Base-by-base conservation (phyloP, 2,797 vertebrate genomes). In the Diglossa cyanea region DNA sequence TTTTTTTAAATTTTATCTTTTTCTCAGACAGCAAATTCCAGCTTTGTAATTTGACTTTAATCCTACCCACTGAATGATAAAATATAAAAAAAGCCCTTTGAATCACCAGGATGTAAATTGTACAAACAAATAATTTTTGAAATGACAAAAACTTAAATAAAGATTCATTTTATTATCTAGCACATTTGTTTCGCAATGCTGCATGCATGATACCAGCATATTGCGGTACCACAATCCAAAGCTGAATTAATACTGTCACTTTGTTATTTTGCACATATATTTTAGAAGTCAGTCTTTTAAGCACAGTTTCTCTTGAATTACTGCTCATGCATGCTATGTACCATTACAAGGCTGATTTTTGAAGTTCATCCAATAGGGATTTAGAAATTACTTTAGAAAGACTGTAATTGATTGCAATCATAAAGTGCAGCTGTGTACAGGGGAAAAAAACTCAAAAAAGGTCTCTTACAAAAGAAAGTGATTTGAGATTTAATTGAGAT, bases 321-420 rank as follows among this genome's bases (percentile, higher is more conserved):
- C 37, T 92, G 19, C 25, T 63, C 7, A 37, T 62, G 76, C 44
- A 54, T 0, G 30, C 13, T 51, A 14, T 39, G 35, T 62, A 40
- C n/a, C 5, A 16, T 53, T 73, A 42, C 15, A 81, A 88, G 13
- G 18, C 15, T 90, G n/a, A 33, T 17, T 73, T 77, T 57, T 77
- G 57, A 81, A 91, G 61, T 61, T 39, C 17, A 51, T 62, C 55
- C 58, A 73, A 16, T 14, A 71, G 28, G 68, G 47, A 78, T 45
- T 91, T 88, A 84, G 55, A 77, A 65, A 37, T 61, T 4, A 88
- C 23, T 73, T 77, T 45, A 35, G 54, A 86, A 77, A 88, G 24
- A 57, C 24, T 75, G 15, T 37, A 74, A 71, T 47, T 93, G 48
- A 77, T 67, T 74, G 23, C 15, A 90, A 33, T 88, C 65, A 67